Evolutionary conservation across 2,113 vertebrate species (phyloP), one percentile per base, ranked within the genome.

Genomic region (Syngnathus floridae): DNA sequence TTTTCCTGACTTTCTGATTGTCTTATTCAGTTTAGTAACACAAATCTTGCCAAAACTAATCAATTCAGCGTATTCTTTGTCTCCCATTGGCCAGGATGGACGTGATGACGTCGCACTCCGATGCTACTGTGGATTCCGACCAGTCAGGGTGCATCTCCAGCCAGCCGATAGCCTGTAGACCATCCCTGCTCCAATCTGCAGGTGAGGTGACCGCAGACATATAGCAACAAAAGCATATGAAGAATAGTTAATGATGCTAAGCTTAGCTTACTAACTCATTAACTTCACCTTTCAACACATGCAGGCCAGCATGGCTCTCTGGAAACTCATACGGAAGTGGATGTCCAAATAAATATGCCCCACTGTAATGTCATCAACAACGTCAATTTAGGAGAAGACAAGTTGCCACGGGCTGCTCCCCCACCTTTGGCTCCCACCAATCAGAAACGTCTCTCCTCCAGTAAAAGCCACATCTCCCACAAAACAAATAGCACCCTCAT

Each of bases 401-500:
- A 16, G n/a, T 73, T 51, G 1, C 45, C 62, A 4, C 64, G 16
- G 16, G 45, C 62, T 17, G 55, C 85, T 59, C 55, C 58, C 6
- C 74, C 74, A 43, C 52, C 58, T 5, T 70, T 72, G 38, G 51
- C 75, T n/a, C 64, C 72, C 26, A 79, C 84, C 11, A 0, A 74
- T 70, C 82, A 79, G 40, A 87, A 82, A 40, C 70, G 63, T 3
- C 73, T 77, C 10, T 77, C 79, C 12, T 84, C 83, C 62, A 69
- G 65, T 8, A 88, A 70, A 75, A 89, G 85, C 80, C 79, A 79
- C 72, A 26, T 86, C 69, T 81, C 79, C 57, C 56, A 81, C 1
- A 90, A 84, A 62, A 74, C 78, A 0, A 84, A 88, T 1, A 77
- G 87, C 1, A 73, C 81, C 5, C 88, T 91, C 69, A 89, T 91